These are phyloP conservation scores for Archips crataeganus DNA, from an alignment of 2,888 invertebrate genomes.

Conservation along the genomic window DNA sequence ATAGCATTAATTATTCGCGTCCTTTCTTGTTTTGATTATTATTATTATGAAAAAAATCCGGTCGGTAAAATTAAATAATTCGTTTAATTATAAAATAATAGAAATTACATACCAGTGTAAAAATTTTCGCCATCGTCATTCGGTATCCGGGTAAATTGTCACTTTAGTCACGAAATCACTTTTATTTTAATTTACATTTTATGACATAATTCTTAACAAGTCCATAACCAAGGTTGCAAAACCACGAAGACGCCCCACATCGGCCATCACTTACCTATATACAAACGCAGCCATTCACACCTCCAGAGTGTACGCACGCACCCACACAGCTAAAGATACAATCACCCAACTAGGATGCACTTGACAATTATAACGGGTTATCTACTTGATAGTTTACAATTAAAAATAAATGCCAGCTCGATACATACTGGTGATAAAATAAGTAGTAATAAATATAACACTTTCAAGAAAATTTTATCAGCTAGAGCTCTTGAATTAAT, in stretches of 20 bases:
- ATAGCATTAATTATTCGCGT: too few species aligned
- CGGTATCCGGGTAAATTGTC: slow-evolving; percentile 44
- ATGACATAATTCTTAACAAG: slow-evolving; percentile 55
- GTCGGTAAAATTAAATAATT: too few species aligned
- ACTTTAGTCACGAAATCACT: slow-evolving; percentile 48
- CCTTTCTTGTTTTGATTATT: too few species aligned
- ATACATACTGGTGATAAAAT: neutral
- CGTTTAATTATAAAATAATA: neutral
- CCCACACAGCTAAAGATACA: slow-evolving; percentile 50
- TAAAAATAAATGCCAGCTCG: neutral
- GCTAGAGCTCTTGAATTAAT: neutral
- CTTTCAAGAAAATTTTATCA: neutral
- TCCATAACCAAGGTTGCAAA: slow-evolving; percentile 80
- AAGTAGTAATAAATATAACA: neutral
- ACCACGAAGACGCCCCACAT: slow-evolving; percentile 68
- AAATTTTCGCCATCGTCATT: slow-evolving; percentile 64
- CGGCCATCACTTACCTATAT: slow-evolving; percentile 76
- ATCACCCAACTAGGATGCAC: slow-evolving; percentile 51
- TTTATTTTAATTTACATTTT: slow-evolving; percentile 47
- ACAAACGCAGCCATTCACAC: slow-evolving; percentile 74
- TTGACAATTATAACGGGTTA: slow-evolving; percentile 45
- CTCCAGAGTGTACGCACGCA: slow-evolving; percentile 50
- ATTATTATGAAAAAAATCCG: too few species aligned
- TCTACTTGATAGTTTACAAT: slow-evolving; percentile 15
- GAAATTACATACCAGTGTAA: slow-evolving; percentile 63